Base-by-base conservation (phyloP, 2,113 vertebrate species). In the Zeus faber region DNA sequence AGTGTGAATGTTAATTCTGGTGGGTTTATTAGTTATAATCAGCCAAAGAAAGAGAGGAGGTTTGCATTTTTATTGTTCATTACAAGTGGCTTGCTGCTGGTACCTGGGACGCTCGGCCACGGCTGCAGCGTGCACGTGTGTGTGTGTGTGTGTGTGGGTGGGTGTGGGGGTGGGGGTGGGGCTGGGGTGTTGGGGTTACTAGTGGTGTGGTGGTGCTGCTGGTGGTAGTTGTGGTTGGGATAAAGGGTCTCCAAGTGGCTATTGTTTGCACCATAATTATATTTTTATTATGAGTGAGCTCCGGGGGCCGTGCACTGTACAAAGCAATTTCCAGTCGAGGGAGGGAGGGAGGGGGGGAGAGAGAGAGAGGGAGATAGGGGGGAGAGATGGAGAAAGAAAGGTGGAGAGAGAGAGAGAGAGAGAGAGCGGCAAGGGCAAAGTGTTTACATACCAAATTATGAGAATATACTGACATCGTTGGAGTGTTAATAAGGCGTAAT, bases 1-100 rank as follows among this genome's bases (percentile, higher is more conserved):
- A 89, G 88, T 89, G 88, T 85, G 84, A 89, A 89, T 89, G 89
- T 88, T 90, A 90, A 90, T 89, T 90, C 83, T 89, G 84, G 85
- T 83, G 82, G 85, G 85, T 91, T 91, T 90, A 91, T 91, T 89
- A 90, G 88, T 88, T 85, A 80, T 82, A 90, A 89, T 88, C 81
- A 88, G 82, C 66, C 61, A 63, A 58, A 72, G 49, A 62, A 71
- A 77, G 79, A 69, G 62, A 82, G 50, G 61, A 79, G 77, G 80
- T 75, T 80, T 73, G 82, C 75, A 72, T 83, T 88, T 88, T 85
- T 82, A 87, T 87, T 89, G 85, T 89, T 87, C 81, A 87, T 88
- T 79, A 89, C 80, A 57, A 83, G 79, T 64, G 76, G 76, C 53
- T 76, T 74, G 79, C 66, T 74, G 84, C 72, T 60, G 78, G 65